phyloP scores from a whole-genome alignment of 2,113 vertebrate genomes.

The Clarias batrachus region DNA sequence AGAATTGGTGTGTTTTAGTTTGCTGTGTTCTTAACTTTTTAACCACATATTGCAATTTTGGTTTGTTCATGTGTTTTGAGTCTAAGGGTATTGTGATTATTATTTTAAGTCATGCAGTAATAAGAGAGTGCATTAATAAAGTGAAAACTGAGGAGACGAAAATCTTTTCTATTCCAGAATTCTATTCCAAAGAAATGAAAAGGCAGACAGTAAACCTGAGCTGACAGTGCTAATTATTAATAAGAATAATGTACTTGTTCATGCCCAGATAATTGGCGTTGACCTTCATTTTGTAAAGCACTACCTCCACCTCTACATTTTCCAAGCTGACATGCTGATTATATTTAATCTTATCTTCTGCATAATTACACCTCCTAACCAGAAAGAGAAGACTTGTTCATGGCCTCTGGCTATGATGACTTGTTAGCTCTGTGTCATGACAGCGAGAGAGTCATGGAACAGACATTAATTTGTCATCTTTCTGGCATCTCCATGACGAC shows the following conservation, averaged over 20 bases:
- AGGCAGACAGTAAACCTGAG: not conserved
- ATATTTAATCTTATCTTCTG: conserved; percentile 33
- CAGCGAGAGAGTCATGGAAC: conserved; percentile 68
- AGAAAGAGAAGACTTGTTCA: conserved; percentile 49
- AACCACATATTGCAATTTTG: not conserved
- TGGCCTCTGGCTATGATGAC: conserved; percentile 54
- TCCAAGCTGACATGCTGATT: conserved; percentile 42
- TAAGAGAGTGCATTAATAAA: too few relatives aligned
- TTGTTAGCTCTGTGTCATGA: conserved; percentile 65
- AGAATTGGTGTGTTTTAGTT: not conserved
- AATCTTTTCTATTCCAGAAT: not conserved
- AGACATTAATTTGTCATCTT: conserved; percentile 70
- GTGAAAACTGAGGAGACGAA: not conserved
- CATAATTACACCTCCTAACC: conserved; percentile 51
- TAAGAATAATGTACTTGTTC: conserved; percentile 26
- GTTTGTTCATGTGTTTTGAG: not conserved
- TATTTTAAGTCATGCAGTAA: too few relatives aligned
- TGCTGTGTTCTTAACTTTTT: not conserved
- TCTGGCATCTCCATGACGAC: conserved; percentile 46
- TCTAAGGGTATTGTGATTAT: not conserved
- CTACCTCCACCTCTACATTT: conserved; percentile 25
- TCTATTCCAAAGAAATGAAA: not conserved
- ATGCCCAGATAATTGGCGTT: conserved; percentile 32
- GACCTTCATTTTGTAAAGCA: conserved; percentile 34
- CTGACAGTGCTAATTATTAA: conserved; percentile 32